These are phyloP conservation scores for Odontocerum albicorne DNA, from an alignment of 2,888 invertebrate species.

Conservation along the genomic window DNA sequence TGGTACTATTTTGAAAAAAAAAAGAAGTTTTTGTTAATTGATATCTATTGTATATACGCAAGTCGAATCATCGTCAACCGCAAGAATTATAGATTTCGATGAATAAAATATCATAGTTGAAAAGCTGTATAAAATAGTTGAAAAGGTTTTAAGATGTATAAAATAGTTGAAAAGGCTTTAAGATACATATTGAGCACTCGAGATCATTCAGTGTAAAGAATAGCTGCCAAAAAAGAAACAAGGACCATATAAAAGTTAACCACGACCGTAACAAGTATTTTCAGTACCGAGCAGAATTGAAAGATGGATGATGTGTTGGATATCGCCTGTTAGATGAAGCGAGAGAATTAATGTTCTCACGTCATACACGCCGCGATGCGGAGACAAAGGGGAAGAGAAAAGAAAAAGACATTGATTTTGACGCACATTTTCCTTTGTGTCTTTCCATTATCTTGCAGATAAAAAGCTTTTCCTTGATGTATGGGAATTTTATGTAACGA, in stretches of 20 bases:
- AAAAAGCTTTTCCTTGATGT: background rate
- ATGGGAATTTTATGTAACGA: too few relatives aligned
- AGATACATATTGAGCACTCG: too few relatives aligned
- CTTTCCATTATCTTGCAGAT: conserved; percentile 5
- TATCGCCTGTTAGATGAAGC: conserved; percentile 11
- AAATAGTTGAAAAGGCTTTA: too few relatives aligned
- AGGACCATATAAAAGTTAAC: background rate
- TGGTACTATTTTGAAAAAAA: too few relatives aligned
- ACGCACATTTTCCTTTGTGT: conserved; percentile 13
- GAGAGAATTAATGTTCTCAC: conserved; percentile 20
- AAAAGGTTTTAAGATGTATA: too few relatives aligned
- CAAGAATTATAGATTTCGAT: too few relatives aligned
- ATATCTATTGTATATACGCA: too few relatives aligned
- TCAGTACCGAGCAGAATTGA: background rate
- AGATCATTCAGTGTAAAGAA: too few relatives aligned
- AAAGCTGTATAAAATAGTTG: too few relatives aligned
- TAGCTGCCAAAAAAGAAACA: background rate
- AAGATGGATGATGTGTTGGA: conserved; percentile 16
- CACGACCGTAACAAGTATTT: background rate
- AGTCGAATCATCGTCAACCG: too few relatives aligned
- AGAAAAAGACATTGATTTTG: conserved; percentile 24
- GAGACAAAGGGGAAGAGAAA: conserved; percentile 11
- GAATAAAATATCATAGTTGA: too few relatives aligned
- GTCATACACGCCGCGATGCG: conserved; percentile 12
- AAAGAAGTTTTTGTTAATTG: too few relatives aligned